Conservation (phyloP, 2,797 vertebrate species). For the Artibeus jamaicensis region DNA sequence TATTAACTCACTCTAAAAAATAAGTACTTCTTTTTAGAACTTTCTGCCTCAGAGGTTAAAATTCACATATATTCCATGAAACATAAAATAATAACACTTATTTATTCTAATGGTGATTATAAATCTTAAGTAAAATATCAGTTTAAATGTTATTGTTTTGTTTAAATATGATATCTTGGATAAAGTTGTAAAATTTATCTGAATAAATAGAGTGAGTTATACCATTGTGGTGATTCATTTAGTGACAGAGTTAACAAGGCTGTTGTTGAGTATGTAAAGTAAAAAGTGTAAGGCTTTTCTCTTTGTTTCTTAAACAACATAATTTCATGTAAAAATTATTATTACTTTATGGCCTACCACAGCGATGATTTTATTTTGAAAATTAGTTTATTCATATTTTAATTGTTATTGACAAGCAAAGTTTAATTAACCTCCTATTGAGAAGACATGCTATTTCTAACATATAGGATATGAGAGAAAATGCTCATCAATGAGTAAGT, state of each 20-base stretch:
- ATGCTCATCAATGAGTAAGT: slow-evolving; percentile 99
- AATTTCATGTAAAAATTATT: slow-evolving; percentile 8
- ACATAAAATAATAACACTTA: not conserved
- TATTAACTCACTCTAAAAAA: not conserved
- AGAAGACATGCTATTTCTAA: slow-evolving; percentile 97
- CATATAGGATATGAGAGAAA: slow-evolving; percentile 98
- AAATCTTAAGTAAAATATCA: not conserved
- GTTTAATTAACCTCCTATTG: slow-evolving; percentile 96
- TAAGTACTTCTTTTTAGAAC: not conserved
- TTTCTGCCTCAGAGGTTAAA: slow-evolving; percentile 36
- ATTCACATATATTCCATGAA: not conserved
- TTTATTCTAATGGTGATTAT: not conserved
- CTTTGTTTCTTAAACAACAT: not conserved
- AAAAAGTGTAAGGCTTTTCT: not conserved
- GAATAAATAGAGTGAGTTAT: not conserved
- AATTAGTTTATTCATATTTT: slow-evolving; percentile 9
- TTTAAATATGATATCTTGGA: not conserved
- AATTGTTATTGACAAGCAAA: slow-evolving; percentile 88
- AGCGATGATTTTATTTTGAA: slow-evolving; percentile 32
- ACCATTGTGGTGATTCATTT: not conserved
- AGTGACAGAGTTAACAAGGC: not conserved
- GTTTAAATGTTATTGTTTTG: not conserved
- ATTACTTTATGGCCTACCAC: not conserved
- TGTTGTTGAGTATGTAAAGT: not conserved
- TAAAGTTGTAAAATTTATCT: slow-evolving; percentile 3